Conservation (phyloP, 2,113 vertebrate genomes). For the Nyctibius bracteatus region DNA sequence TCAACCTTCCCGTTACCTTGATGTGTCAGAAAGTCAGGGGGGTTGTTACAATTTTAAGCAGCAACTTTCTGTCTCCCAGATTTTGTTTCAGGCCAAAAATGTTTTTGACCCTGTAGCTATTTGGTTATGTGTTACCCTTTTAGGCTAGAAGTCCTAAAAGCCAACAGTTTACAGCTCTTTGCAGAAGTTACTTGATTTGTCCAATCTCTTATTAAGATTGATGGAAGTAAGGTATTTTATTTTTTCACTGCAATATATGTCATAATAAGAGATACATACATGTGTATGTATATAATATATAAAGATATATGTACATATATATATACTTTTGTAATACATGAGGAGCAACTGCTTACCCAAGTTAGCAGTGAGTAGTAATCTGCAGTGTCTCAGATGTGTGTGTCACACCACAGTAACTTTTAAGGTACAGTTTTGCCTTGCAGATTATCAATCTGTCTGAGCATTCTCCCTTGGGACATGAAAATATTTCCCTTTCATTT, state of each 20-base stretch:
- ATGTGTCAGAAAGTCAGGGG: neutral
- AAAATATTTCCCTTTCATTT: conserved; percentile 47
- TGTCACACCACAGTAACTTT: neutral
- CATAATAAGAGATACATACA: neutral
- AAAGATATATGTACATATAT: neutral
- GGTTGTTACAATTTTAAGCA: neutral
- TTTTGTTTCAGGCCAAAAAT: neutral
- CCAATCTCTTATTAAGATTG: neutral
- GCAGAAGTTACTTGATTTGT: neutral
- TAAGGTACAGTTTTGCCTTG: conserved; percentile 39
- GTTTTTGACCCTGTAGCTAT: neutral
- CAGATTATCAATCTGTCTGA: conserved; percentile 38
- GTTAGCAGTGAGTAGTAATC: neutral
- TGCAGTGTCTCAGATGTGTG: neutral
- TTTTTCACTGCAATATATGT: neutral
- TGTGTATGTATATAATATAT: neutral
- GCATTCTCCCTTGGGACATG: neutral
- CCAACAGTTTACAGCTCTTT: neutral
- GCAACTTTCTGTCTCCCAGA: neutral
- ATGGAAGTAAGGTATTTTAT: neutral
- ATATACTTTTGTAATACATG: neutral
- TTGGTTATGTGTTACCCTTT: neutral
- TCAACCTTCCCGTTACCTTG: neutral
- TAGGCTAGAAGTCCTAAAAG: neutral
- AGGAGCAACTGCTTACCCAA: neutral